Evolutionary conservation across 2,888 invertebrate species (phyloP).

Genomic region (Atethmia centrago): DNA sequence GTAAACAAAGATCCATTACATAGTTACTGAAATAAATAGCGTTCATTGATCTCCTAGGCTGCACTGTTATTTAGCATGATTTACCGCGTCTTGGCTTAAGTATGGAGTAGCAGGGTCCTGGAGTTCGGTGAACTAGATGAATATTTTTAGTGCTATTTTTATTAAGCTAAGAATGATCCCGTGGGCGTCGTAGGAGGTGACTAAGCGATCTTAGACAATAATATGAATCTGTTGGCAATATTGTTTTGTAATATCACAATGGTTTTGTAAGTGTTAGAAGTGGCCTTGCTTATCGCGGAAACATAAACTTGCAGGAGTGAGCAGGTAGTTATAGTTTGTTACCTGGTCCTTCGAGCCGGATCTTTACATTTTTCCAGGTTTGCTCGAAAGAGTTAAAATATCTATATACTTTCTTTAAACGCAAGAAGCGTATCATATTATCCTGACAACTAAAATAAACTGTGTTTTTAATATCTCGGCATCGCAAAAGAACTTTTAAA

Average conservation of each 20-base stretch:
- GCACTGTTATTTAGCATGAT: constrained; percentile 61
- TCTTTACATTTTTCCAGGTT: background rate
- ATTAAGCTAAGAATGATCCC: constrained; percentile 15
- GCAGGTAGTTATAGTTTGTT: background rate
- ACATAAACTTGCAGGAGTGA: constrained; percentile 14
- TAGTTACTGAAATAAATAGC: constrained; percentile 77
- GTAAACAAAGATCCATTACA: constrained; percentile 78
- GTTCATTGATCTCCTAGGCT: constrained; percentile 74
- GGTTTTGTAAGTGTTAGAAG: constrained; percentile 5
- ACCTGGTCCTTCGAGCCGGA: constrained; percentile 39
- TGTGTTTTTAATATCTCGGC: constrained; percentile 7
- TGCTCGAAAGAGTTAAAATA: background rate
- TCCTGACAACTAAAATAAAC: constrained; percentile 25
- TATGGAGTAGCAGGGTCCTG: constrained; percentile 14
- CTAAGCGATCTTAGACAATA: constrained; percentile 15
- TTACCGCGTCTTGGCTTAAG: constrained; percentile 44
- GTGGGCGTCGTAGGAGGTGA: constrained; percentile 16
- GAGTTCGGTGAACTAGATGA: constrained; percentile 36
- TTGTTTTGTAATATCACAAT: constrained; percentile 4
- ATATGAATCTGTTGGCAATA: constrained; percentile 9
- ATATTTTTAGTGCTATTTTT: constrained; percentile 34
- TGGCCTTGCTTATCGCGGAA: constrained; percentile 7
- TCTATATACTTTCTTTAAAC: background rate
- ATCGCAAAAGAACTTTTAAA: constrained; percentile 34
- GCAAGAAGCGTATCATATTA: background rate